Evolutionary conservation across 2,888 invertebrate species (phyloP), one percentile per base, ranked within the genome.

Genomic region (Abrostola triplasia): DNA sequence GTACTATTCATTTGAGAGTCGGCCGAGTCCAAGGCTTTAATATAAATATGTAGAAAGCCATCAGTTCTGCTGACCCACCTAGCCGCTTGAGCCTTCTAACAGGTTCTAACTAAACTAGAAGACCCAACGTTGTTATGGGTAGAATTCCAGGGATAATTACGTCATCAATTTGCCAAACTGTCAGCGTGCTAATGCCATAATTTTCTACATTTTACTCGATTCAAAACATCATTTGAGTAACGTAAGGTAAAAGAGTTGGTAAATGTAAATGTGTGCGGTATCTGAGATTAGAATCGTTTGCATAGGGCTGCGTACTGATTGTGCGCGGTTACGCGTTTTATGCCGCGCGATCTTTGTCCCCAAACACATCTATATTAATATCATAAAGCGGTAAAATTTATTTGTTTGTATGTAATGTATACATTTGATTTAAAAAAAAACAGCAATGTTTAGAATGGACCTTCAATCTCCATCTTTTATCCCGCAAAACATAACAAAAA

Each of bases 261-360:
- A 41, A 47, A 64, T 67, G 71, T 61, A 61, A 71, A 75, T 74
- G 9, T 48, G 36, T 47, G 1, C 44, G 57, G 36, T 67, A 73
- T 73, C 75, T 51, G 8, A 7, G 40, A 37, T 63, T 42, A 55
- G 52, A n/a, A 71, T 75, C 71, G 64, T 58, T 48, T 70, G 63
- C 48, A 41, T 67, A 63, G 59, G 36, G 59, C 13, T 24, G 8
- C 24, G 44, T 47, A 8, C 44, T 24, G 13, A 47, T 24, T 6
- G 12, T 5, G 12, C 13, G 13, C 8, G 13, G 6, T 7, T 42
- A 7, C 5, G 44, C 4, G 13, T 13, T 24, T 24, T 8, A 13
- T 47, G 10, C 24, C 44, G 44, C 10, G 44, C 40, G 40, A 40
- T 40, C 4, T 40, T 40, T 40, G 9, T 9, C 10, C 10, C 11